phyloP scores from a whole-genome alignment of 30 jellyfish, hydroid and myxozoan species.

The Aurelia aurita region DNA sequence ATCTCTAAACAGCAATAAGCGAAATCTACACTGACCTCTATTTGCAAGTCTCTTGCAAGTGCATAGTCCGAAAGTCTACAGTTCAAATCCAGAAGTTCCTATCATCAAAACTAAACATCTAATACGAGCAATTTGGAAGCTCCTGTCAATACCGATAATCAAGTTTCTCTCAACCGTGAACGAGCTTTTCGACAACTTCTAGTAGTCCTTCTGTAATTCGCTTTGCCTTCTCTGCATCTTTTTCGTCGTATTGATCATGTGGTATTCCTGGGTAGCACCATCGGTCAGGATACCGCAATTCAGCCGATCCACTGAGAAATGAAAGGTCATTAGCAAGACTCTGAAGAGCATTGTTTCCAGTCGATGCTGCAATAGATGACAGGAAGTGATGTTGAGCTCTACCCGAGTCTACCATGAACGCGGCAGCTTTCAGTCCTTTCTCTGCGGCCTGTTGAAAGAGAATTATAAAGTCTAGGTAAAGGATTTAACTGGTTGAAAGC shows the following conservation, averaged over 20 bases:
- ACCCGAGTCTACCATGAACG: conserved; percentile 30
- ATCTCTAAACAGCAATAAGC: too few relatives aligned
- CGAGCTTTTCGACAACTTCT: background rate
- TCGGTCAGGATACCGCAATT: conserved; percentile 62
- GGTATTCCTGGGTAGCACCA: conserved; percentile 57
- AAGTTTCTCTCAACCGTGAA: too few relatives aligned
- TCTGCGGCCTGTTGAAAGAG: conserved; percentile 57
- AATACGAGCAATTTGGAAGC: too few relatives aligned
- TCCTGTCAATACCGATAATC: too few relatives aligned
- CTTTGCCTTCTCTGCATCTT: conserved; percentile 50
- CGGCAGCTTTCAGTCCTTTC: conserved; percentile 78
- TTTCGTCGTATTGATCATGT: conserved; percentile 38
- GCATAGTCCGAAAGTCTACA: too few relatives aligned
- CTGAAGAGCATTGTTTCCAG: background rate
- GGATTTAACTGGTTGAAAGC: too few relatives aligned
- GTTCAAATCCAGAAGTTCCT: too few relatives aligned
- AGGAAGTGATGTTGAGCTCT: conserved; percentile 2
- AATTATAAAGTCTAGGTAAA: too few relatives aligned
- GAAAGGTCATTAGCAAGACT: conserved; percentile 29
- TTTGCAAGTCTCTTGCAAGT: too few relatives aligned
- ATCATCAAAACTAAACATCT: too few relatives aligned
- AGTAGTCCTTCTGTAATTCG: background rate
- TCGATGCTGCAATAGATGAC: background rate
- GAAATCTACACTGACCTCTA: too few relatives aligned
- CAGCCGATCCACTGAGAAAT: conserved; percentile 38